Evolutionary conservation across 2,113 vertebrate genomes (phyloP), one percentile per base, ranked within the genome.

Genomic region (Ageneiosus marmoratus): DNA sequence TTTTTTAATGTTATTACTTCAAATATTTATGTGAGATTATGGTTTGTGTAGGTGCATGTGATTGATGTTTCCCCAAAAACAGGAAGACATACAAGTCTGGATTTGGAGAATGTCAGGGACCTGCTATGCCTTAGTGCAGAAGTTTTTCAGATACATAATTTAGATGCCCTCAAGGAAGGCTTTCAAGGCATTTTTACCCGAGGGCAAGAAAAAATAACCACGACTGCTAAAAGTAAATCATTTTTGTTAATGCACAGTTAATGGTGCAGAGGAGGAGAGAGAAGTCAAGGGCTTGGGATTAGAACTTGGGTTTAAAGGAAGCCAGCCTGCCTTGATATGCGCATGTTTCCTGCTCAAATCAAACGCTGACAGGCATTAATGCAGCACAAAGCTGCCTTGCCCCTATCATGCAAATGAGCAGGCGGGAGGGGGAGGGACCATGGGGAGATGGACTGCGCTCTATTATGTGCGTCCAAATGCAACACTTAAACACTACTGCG

Each of bases 71-170:
- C 95, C 94, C 96, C 94, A 95, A 98, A 99, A 99, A 99, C 95
- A 96, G 95, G 94, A 94, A 95, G 98, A 99, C 97, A 91, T 95
- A 94, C 93, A 92, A 91, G 93, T 95, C 96, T 96, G 96, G 96
- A 96, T 97, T 97, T 98, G 96, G 94, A 87, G 96, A 96, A 96
- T 95, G 95, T 95, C 95, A 94, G 95, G 96, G 96, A 97, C 96
- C 95, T 97, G 96, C 95, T 94, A 94, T 95, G 96, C 95, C 96
- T 95, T 95, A 93, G 95, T 95, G 95, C 94, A 97, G 97, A 97
- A 98, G 95, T 97, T 99, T 99, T 98, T 98, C 95, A 98, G 97
- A 99, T 99, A 97, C 98, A 99, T 99, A 98, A 99, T 99, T 99
- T 98, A 99, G 97, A 99, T 97, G 96, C 98, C 98, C 97, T 97